Base-by-base conservation (phyloP, 2,797 vertebrate species). In the Fratercula arctica region DNA sequence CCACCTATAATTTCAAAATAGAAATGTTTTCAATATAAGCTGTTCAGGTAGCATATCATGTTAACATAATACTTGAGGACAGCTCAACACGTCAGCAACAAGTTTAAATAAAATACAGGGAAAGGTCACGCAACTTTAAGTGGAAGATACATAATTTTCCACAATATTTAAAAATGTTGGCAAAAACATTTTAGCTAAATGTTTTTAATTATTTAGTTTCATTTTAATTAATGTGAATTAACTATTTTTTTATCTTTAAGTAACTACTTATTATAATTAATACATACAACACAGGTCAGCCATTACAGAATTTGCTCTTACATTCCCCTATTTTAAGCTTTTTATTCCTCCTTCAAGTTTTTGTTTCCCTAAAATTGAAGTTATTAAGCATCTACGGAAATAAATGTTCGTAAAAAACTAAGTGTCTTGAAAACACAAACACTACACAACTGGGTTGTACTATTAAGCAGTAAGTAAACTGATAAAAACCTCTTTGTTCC, bases 401-500 rank as follows among this genome's bases (percentile, higher is more conserved):
- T 1, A 61, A 3, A n/a, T 1, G 3, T 24, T 26, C 1, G 1
- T 10, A 76, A 54, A 82, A 89, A 74, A 82, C 17, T 20, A 91
- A 51, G 11, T 16, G 19, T 25, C 66, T 69, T 63, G 50, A 75
- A 79, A 77, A 68, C 28, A 73, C 43, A 57, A 83, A 60, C 24
- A 61, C 45, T 39, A 50, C 13, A 33, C 16, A 95, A 61, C 10
- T 56, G 39, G 26, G 60, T 63, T 57, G 33, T 61, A 79, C 12
- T 80, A 78, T 28, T 31, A 76, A 50, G 16, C 8, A 89, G 24
- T 25, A 83, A 84, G 50, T 53, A 91, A 92, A 45, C 23, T 46
- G 79, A 93, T 57, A 97, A 95, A 91, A 95, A 98, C 99, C 99
- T 99, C 99, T 98, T 99, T 99, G 97, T 99, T 99, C 87, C 98